Base-by-base conservation (phyloP, 2,797 vertebrate species). In the Chaetodon trifasciatus region DNA sequence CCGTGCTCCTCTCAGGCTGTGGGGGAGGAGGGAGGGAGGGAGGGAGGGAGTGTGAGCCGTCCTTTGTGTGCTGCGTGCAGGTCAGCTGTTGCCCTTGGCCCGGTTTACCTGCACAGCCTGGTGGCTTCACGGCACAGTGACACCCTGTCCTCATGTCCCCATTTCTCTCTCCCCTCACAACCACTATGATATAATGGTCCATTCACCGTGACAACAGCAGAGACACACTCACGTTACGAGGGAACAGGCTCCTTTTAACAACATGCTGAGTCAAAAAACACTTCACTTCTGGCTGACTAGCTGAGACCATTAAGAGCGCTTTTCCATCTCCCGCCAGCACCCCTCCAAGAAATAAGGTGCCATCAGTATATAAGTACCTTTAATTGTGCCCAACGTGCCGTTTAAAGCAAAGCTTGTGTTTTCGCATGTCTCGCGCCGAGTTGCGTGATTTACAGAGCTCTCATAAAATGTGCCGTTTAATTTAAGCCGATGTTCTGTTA, bases 41-140 rank as follows among this genome's bases (percentile, higher is more conserved):
- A 49, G 37, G 39, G 13, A 53, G 42, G 15, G 60, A 23, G 74
- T 76, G 74, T 84, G 80, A 71, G 81, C 53, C 5, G 13, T 12
- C 78, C 88, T 88, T 89, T 89, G 87, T 83, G 69, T 70, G 78
- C 68, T n/a, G 66, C 74, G 77, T 79, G 85, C 57, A 68, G 90
- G 83, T 91, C 90, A 90, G 90, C 90, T 92, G 91, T 86, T 89
- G 80, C 85, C 85, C 69, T 91, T 91, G 91, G 90, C 86, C 78
- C 13, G 12, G 44, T 86, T 85, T 55, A 55, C 57, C 79, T 79
- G 6, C 49, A 60, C 76, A 73, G 89, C 77, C 85, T 64, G 67
- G 78, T 82, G 74, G 81, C 80, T 87, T 85, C 57, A 46, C 69
- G 12, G 86, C 76, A 90, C 90, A 88, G 84, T 80, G 86, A 79